Percentiles rank a stretch among this genome's conserved stretches.
Conservation (phyloP, 2,888 invertebrate species). For the Plebejus argus region DNA sequence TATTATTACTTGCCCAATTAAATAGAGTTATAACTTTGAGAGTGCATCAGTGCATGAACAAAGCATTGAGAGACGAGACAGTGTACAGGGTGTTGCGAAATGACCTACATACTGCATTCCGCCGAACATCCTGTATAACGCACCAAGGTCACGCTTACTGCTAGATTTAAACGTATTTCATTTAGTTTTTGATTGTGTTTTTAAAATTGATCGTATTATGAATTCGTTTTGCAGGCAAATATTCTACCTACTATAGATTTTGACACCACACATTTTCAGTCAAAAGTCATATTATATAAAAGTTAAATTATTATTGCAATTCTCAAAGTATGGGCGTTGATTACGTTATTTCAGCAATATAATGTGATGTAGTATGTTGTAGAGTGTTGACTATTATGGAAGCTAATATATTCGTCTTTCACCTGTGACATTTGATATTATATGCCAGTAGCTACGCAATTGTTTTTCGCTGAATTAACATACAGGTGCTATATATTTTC, state of each 20-base stretch:
- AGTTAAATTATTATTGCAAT: too few species aligned
- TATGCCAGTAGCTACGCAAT: not conserved
- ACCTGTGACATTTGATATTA: constrained; percentile 5
- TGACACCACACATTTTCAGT: too few species aligned
- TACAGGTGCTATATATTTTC: not conserved
- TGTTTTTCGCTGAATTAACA: constrained; percentile 8
- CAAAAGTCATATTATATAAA: too few species aligned
- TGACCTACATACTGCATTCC: constrained; percentile 65
- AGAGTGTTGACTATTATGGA: not conserved
- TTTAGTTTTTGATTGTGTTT: not conserved
- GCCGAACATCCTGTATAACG: constrained; percentile 52
- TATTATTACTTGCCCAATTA: not conserved
- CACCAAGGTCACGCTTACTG: constrained; percentile 10
- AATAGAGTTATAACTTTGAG: constrained; percentile 17
- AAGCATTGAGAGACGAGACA: constrained; percentile 34
- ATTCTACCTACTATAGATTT: too few species aligned
- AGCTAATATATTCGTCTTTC: constrained; percentile 13
- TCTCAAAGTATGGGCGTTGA: too few species aligned
- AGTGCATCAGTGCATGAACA: constrained; percentile 25
- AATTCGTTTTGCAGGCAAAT: too few species aligned
- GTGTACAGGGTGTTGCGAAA: constrained; percentile 65
- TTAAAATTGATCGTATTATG: not conserved
- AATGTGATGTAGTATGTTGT: not conserved
- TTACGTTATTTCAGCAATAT: not conserved
- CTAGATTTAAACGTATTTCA: not conserved